A percentile compares a stretch with the other conserved stretches of the same genome.
Evolutionary conservation across 2,888 invertebrate genomes (phyloP).

Genomic region (Andrena dorsata): DNA sequence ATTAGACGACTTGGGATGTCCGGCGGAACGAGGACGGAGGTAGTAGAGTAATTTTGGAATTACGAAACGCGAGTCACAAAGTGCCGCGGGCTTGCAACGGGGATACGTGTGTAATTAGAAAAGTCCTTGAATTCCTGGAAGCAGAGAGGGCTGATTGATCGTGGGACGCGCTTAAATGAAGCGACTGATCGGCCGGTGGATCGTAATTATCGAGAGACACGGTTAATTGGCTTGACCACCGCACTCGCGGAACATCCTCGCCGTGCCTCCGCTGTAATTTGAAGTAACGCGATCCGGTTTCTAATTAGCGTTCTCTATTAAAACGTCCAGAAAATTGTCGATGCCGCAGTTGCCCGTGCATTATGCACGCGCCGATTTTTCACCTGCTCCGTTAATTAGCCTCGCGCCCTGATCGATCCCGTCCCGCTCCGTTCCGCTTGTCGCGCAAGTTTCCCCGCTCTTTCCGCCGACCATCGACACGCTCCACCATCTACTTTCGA

Average conservation of each 20-base stretch:
- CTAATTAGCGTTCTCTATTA: conserved; percentile 68
- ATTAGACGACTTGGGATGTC: conserved; percentile 15
- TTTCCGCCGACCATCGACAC: not conserved
- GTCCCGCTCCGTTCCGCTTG: not conserved
- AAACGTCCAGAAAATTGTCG: conserved; percentile 54
- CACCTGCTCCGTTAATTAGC: conserved; percentile 40
- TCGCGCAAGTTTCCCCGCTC: not conserved
- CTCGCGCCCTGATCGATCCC: conserved; percentile 17
- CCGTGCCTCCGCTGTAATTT: conserved; percentile 62
- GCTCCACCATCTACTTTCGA: not conserved
- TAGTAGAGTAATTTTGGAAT: conserved; percentile 19
- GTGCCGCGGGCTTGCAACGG: not conserved
- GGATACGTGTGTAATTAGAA: conserved; percentile 46
- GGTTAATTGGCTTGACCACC: conserved; percentile 71
- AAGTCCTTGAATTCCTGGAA: conserved; percentile 53
- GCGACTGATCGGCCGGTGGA: conserved; percentile 54
- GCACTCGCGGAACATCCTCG: conserved; percentile 57
- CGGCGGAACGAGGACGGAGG: not conserved
- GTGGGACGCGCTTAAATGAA: conserved; percentile 59
- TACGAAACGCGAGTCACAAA: conserved; percentile 9
- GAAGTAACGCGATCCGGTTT: conserved; percentile 67
- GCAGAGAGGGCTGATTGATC: conserved; percentile 56
- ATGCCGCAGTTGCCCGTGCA: conserved; percentile 49
- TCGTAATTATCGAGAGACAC: conserved; percentile 71
- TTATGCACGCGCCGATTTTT: conserved; percentile 49